A percentile compares a stretch with the other conserved stretches of the same genome.
Evolutionary conservation across 1,140 invertebrate species (phyloP).

Genomic region (Zaprionus africanus): DNA sequence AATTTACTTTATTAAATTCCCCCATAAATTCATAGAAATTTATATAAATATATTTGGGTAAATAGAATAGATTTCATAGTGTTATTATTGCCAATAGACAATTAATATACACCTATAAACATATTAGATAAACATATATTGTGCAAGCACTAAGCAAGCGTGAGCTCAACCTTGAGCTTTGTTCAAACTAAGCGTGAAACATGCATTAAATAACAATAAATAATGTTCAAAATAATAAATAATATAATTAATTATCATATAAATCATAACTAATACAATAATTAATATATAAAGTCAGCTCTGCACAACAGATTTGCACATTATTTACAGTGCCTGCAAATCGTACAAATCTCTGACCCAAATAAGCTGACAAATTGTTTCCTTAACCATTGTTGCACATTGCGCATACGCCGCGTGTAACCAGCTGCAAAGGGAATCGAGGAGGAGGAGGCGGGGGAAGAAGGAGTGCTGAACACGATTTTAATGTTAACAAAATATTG

Average conservation of each 20-base stretch:
- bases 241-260: neutral
- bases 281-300: neutral
- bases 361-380: constrained; percentile 12
- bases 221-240: neutral
- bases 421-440: neutral
- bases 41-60: too few species aligned
- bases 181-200: too few species aligned
- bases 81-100: too few species aligned
- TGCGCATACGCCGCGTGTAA: constrained; percentile 55
- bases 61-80: too few species aligned
- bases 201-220: too few species aligned
- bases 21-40: too few species aligned
- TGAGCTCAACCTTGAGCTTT: too few species aligned
- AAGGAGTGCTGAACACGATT: neutral
- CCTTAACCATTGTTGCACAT: constrained; percentile 31
- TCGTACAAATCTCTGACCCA: constrained; percentile 4
- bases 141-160: too few species aligned
- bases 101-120: too few species aligned
- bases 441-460: neutral
- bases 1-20: too few species aligned
- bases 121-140: too few species aligned
- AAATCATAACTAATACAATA: neutral
- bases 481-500: constrained; percentile 30
- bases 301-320: neutral
- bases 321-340: too few species aligned